Evolutionary conservation across 2,113 vertebrate genomes (phyloP).

Genomic region (Pseudonaja textilis): DNA sequence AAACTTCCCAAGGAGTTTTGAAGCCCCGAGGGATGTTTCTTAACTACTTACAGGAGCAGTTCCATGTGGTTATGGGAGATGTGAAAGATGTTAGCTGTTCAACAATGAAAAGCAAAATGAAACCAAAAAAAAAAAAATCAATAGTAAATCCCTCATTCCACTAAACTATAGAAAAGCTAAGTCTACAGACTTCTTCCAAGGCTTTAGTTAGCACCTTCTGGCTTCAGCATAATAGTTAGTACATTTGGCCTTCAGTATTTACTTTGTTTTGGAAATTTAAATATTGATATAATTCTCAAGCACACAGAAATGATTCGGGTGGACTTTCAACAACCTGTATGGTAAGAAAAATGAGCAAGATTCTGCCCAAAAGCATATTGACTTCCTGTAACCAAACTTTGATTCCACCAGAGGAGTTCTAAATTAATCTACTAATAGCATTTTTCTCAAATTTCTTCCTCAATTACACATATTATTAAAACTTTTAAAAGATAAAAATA

Average conservation of each 20-base stretch:
- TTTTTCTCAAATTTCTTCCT: neutral
- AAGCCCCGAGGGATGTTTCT: neutral
- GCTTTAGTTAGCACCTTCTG: neutral
- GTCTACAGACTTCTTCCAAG: neutral
- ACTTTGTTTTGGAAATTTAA: constrained; percentile 21
- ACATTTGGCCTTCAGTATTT: constrained; percentile 1
- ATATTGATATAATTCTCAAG: neutral
- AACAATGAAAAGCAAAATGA: constrained; percentile 2
- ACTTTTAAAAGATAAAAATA: neutral
- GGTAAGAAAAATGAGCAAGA: neutral
- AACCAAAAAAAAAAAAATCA: neutral
- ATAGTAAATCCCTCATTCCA: neutral
- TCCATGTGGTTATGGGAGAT: neutral
- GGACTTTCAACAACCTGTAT: constrained; percentile 6
- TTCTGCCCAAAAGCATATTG: neutral
- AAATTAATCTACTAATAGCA: neutral
- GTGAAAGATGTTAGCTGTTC: rapidly evolving
- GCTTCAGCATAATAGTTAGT: neutral
- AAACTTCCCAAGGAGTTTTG: neutral
- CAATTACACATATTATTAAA: neutral
- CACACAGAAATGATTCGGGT: constrained; percentile 8
- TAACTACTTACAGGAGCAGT: neutral
- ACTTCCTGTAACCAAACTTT: neutral
- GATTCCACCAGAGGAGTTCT: neutral
- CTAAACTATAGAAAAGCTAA: neutral